Evolutionary conservation across 2,797 vertebrate genomes (phyloP).

Genomic region (Cyprinella venusta): DNA sequence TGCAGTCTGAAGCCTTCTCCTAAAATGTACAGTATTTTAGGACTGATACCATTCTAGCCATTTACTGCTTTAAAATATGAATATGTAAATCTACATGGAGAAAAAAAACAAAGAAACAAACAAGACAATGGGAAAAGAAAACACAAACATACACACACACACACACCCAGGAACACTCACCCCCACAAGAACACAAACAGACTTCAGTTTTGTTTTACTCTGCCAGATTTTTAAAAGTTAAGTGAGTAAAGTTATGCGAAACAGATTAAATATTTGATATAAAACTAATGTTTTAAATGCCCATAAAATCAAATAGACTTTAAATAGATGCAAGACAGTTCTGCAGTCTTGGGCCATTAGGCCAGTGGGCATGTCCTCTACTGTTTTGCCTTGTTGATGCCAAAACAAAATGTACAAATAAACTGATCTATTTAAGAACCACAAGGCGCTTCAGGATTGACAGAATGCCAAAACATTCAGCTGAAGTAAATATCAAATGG

Average conservation of each 20-base stretch:
- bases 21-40: not conserved
- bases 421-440: slow-evolving; percentile 8
- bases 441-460: not conserved
- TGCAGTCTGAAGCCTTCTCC: not conserved
- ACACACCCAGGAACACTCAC: slow-evolving; percentile 60
- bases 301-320: not conserved
- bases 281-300: not conserved
- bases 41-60: not conserved
- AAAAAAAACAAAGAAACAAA: not conserved
- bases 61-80: not conserved
- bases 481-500: slow-evolving; percentile 16
- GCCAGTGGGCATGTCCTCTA: not conserved
- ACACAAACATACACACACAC: slow-evolving; percentile 44
- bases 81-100: not conserved
- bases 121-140: slow-evolving; percentile 46
- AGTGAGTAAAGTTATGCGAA: not conserved
- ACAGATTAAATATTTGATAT: not conserved
- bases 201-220: slow-evolving; percentile 57
- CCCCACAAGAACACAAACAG: slow-evolving; percentile 55
- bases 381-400: not conserved
- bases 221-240: not conserved
- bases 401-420: slow-evolving; percentile 12
- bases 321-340: not conserved
- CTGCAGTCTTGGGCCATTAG: not conserved
- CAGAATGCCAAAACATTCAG: slow-evolving; percentile 13